These are phyloP conservation scores for Protomyctophum bolini DNA, from an alignment of 2,113 vertebrate genomes.

Conservation along the genomic window DNA sequence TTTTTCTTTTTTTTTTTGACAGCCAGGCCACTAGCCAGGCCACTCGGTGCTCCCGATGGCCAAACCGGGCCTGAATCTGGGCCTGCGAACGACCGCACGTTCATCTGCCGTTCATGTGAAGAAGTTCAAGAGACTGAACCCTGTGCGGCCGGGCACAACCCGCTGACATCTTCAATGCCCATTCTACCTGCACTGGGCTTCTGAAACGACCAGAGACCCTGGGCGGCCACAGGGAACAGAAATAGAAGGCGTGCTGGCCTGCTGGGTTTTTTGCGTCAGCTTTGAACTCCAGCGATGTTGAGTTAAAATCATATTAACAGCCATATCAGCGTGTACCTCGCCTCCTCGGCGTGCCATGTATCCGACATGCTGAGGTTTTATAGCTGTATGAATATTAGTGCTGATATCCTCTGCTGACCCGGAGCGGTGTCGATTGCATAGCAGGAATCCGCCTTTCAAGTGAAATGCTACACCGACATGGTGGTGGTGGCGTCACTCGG, in stretches of 20 bases:
- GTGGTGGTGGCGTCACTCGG: background rate
- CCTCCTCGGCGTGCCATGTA: too few species aligned
- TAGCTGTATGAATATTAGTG: slow-evolving; percentile 4
- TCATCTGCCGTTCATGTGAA: too few species aligned
- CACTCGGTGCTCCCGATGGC: too few species aligned
- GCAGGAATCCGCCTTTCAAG: background rate
- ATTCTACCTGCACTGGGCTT: background rate
- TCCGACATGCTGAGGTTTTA: background rate
- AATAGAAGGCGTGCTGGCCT: slow-evolving; percentile 3
- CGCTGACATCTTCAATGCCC: too few species aligned
- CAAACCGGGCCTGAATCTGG: too few species aligned
- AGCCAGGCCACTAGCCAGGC: too few species aligned
- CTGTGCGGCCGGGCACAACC: too few species aligned
- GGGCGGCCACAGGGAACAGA: background rate
- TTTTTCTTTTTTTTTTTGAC: too few species aligned
- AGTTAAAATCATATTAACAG: background rate
- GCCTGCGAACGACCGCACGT: too few species aligned
- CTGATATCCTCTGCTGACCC: background rate
- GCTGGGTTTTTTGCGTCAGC: background rate
- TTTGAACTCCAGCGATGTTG: background rate
- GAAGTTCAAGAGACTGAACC: too few species aligned
- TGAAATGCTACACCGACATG: background rate
- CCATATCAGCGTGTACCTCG: background rate
- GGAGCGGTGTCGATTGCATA: background rate
- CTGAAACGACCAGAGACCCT: background rate